Evolutionary conservation across 2,113 vertebrate species (phyloP).

Genomic region (Athene cunicularia): DNA sequence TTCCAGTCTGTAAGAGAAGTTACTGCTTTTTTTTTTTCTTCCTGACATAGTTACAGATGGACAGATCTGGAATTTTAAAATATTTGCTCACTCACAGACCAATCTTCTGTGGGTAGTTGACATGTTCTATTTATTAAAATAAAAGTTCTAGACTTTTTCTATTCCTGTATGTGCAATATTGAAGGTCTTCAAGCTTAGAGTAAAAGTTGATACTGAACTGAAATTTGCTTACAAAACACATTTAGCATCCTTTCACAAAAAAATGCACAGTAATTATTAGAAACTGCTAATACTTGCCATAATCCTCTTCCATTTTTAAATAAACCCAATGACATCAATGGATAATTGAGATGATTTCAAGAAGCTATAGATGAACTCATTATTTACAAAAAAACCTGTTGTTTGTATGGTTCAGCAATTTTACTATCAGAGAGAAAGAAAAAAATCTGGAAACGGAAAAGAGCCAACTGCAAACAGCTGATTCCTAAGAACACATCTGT

Average conservation of each 20-base stretch:
- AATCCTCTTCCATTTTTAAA: neutral
- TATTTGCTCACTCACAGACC: neutral
- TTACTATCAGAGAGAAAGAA: neutral
- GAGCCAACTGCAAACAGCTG: neutral
- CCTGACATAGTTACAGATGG: neutral
- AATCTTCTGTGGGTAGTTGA: neutral
- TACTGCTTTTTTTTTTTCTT: neutral
- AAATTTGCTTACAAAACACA: neutral
- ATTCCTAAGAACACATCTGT: neutral
- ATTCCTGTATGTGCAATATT: neutral
- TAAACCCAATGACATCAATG: neutral
- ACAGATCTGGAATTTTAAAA: neutral
- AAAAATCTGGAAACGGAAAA: neutral
- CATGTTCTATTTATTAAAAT: neutral
- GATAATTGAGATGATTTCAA: neutral
- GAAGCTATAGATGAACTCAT: neutral
- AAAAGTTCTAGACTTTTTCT: neutral
- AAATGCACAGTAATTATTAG: neutral
- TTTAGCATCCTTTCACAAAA: neutral
- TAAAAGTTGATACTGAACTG: neutral
- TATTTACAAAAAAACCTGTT: neutral
- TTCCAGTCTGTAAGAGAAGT: neutral
- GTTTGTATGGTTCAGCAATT: neutral
- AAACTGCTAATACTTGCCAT: neutral
- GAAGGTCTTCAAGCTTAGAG: neutral